phyloP scores from a whole-genome alignment of 2,888 invertebrate species.

The Chrysodeixis includens region DNA sequence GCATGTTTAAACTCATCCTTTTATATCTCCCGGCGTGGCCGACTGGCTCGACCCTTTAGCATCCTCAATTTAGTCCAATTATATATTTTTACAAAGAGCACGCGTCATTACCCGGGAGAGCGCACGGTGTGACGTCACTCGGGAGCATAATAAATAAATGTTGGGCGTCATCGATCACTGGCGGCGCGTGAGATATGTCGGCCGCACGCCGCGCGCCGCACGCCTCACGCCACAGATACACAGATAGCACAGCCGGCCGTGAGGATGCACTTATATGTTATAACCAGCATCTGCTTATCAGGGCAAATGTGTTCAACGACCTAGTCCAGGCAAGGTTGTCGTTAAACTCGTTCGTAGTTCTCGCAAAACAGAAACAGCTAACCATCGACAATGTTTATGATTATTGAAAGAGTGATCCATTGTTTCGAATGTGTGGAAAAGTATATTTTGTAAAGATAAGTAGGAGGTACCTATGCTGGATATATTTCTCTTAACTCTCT shows the following conservation, averaged over 20 bases:
- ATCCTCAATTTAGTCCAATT: conserved; percentile 31
- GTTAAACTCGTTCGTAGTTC: too few relatives aligned
- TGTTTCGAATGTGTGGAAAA: too few relatives aligned
- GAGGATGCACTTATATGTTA: conserved; percentile 15
- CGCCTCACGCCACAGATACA: conserved; percentile 11
- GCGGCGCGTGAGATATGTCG: conserved; percentile 41
- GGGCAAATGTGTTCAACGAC: too few relatives aligned
- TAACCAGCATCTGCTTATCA: too few relatives aligned
- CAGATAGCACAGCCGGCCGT: conserved; percentile 21
- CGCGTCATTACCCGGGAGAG: conserved; percentile 48
- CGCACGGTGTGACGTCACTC: conserved; percentile 15
- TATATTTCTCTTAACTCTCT: neutral
- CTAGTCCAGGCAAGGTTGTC: too few relatives aligned
- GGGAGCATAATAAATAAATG: conserved; percentile 36
- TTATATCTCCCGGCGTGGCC: conserved; percentile 14
- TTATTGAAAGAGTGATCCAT: too few relatives aligned
- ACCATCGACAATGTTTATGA: too few relatives aligned
- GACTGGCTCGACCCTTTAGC: conserved; percentile 21
- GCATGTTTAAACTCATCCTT: conserved; percentile 10
- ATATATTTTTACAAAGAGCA: conserved; percentile 27
- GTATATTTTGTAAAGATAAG: too few relatives aligned
- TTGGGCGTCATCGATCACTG: conserved; percentile 62
- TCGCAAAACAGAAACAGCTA: too few relatives aligned
- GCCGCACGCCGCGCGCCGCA: conserved; percentile 12
- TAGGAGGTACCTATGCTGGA: too few relatives aligned